Percentiles rank a stretch among this genome's conserved stretches.
Evolutionary conservation across 2,888 invertebrate species (phyloP).

Genomic region (Cosmia trapezina): DNA sequence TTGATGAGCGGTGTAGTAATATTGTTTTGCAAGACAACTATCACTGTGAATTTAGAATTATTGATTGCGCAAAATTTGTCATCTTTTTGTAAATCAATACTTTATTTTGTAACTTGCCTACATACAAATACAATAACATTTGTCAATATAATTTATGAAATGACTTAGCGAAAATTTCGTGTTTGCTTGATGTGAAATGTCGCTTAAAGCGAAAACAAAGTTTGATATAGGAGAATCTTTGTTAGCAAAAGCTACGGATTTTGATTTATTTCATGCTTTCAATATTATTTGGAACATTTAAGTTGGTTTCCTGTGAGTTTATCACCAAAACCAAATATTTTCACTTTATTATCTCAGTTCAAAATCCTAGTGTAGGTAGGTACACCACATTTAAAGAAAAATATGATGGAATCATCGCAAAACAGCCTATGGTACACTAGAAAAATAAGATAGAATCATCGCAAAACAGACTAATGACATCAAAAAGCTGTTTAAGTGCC

Average conservation of each 20-base stretch:
- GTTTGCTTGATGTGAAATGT: background rate
- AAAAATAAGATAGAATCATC: background rate
- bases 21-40: constrained; percentile 31
- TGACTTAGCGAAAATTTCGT: background rate
- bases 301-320: background rate
- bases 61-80: constrained; percentile 20
- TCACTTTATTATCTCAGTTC: background rate
- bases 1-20: constrained; percentile 49
- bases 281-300: background rate
- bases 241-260: background rate
- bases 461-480: background rate
- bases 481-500: background rate
- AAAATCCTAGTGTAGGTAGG: background rate
- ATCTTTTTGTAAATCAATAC: constrained; percentile 13
- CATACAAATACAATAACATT: background rate
- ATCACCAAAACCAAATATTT: background rate
- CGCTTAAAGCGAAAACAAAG: background rate
- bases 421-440: background rate
- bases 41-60: constrained; percentile 19
- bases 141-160: constrained; percentile 17
- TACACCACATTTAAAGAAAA: background rate
- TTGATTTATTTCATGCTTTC: no score
- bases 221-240: background rate
- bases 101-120: constrained; percentile 16
- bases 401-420: background rate